These are phyloP conservation scores for Noturus placidus DNA, from an alignment of 2,113 vertebrate genomes.

Conservation along the genomic window DNA sequence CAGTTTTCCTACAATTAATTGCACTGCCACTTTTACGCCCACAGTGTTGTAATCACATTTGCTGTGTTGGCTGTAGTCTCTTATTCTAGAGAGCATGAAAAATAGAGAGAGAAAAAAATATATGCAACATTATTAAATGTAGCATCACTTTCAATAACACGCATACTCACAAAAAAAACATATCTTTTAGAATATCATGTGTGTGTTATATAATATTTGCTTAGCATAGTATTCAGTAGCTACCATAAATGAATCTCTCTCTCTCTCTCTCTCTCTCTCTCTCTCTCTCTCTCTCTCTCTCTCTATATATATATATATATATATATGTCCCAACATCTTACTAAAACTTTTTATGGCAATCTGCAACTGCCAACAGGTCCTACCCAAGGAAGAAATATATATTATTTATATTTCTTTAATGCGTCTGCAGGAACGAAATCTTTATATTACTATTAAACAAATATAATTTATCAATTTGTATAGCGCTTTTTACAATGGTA, in stretches of 20 bases:
- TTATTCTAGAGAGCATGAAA: constrained; percentile 6
- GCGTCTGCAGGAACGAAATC: background rate
- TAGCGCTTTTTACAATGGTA: no score
- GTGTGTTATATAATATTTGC: background rate
- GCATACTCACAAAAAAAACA: background rate
- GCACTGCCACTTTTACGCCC: constrained; percentile 35
- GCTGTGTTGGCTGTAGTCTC: constrained; percentile 35
- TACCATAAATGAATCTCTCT: background rate
- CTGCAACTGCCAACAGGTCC: background rate
- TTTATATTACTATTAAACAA: background rate
- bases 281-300: no score
- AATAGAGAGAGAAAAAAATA: background rate
- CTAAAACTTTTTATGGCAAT: background rate
- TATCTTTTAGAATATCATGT: background rate
- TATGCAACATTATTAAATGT: background rate
- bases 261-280: no score
- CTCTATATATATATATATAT: no score
- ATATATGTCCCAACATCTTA: no score
- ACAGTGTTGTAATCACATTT: constrained; percentile 31
- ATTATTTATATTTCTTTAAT: background rate
- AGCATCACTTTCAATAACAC: background rate
- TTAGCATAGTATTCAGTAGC: background rate
- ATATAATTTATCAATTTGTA: no score
- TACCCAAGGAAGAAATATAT: background rate
- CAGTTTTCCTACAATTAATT: constrained; percentile 31